Evolutionary conservation across 2,113 vertebrate genomes (phyloP).

Genomic region (Daboia siamensis): DNA sequence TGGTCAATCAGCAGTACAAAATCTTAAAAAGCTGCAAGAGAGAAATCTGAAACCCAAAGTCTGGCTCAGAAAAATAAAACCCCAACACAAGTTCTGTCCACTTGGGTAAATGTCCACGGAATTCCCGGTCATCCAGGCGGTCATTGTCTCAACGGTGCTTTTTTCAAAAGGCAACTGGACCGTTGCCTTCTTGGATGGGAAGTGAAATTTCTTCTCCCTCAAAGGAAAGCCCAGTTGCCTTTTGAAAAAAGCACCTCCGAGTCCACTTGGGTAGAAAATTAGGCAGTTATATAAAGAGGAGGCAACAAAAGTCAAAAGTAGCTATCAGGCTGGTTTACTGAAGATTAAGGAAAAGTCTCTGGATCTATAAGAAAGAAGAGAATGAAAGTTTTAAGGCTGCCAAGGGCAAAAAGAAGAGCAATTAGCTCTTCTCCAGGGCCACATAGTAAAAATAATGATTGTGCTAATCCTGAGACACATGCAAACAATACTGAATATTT

Average conservation of each 20-base stretch:
- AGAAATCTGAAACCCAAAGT: fast-evolving
- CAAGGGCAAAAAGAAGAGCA: not conserved
- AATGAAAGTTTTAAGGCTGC: not conserved
- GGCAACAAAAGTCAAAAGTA: not conserved
- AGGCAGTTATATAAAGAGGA: fast-evolving
- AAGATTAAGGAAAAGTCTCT: not conserved
- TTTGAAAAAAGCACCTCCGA: too few relatives aligned
- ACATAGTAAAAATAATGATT: not conserved
- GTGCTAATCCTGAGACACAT: not conserved
- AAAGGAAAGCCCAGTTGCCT: too few relatives aligned
- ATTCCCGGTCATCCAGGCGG: too few relatives aligned
- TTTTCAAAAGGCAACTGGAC: too few relatives aligned
- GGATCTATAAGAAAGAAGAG: not conserved
- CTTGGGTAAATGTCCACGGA: too few relatives aligned
- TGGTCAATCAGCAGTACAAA: not conserved
- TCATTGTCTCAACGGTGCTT: too few relatives aligned
- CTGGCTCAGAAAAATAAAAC: not conserved
- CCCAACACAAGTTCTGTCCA: not conserved
- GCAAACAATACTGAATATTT: not conserved
- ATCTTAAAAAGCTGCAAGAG: not conserved
- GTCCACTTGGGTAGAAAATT: not conserved
- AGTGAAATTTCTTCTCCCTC: too few relatives aligned
- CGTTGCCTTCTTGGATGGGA: too few relatives aligned
- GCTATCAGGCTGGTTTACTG: not conserved
- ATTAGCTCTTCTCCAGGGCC: not conserved